phyloP scores from a whole-genome alignment of 2,113 vertebrate species.

The Thamnaconus septentrionalis region DNA sequence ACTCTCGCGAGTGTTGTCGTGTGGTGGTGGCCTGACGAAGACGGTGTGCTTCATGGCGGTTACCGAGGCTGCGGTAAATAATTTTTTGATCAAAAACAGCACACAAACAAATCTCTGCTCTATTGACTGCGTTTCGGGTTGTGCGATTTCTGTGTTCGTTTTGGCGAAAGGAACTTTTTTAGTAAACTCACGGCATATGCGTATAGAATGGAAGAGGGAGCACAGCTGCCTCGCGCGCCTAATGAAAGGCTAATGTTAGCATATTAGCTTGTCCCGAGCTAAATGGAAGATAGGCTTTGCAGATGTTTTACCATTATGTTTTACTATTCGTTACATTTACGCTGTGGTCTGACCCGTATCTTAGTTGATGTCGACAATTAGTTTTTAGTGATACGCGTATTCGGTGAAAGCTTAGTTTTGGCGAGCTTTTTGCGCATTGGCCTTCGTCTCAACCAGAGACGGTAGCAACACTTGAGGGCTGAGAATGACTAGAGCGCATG shows the following conservation, averaged over 20 bases:
- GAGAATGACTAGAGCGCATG: slow-evolving; percentile 13
- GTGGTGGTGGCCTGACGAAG: slow-evolving; percentile 52
- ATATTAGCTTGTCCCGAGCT: slow-evolving; percentile 18
- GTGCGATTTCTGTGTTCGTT: too few species aligned
- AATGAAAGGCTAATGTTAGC: slow-evolving; percentile 44
- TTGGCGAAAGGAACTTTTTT: too few species aligned
- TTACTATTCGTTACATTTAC: not conserved
- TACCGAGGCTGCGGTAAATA: slow-evolving; percentile 77
- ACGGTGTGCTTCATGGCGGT: slow-evolving; percentile 79
- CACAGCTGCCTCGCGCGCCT: slow-evolving; percentile 28
- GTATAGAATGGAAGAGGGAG: too few species aligned
- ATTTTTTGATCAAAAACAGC: slow-evolving; percentile 29
- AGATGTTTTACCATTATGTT: not conserved
- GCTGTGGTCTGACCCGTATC: not conserved
- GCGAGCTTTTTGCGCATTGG: not conserved
- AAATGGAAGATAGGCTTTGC: slow-evolving; percentile 19
- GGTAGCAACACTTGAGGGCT: not conserved
- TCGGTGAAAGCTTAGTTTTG: not conserved
- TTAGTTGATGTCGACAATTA: too few species aligned
- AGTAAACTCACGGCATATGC: too few species aligned
- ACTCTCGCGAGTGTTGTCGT: slow-evolving; percentile 56
- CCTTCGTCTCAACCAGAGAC: not conserved
- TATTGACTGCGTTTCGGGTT: not conserved
- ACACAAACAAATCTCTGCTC: not conserved
- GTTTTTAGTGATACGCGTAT: not conserved